Conservation (phyloP, 2,797 vertebrate genomes). For the Leptodactylus fallax region DNA sequence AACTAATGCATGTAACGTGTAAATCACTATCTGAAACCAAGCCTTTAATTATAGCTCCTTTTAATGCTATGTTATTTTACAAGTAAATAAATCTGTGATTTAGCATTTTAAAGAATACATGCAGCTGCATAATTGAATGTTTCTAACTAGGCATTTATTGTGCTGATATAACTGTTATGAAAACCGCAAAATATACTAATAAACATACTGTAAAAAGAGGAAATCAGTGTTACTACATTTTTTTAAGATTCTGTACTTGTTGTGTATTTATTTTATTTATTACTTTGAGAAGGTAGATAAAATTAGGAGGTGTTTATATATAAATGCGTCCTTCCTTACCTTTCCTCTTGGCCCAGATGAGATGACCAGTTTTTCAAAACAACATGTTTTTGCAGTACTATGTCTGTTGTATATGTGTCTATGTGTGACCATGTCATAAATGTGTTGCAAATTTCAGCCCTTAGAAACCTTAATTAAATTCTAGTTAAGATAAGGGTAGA, state of each 20-base stretch:
- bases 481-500: no score
- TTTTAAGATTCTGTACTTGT: not conserved
- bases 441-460: no score
- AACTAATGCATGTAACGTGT: not conserved
- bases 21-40: not conserved
- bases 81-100: not conserved
- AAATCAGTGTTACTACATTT: not conserved
- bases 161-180: not conserved
- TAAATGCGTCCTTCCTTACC: no score
- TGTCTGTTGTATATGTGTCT: no score
- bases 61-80: constrained; percentile 9
- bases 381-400: no score
- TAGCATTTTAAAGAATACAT: not conserved
- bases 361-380: no score
- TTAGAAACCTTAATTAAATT: no score
- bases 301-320: no score
- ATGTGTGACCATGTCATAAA: no score
- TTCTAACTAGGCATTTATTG: constrained; percentile 12
- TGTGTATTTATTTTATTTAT: not conserved
- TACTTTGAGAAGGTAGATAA: no score
- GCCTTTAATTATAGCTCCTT: constrained; percentile 21
- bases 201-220: not conserved
- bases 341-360: no score
- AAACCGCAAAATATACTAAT: not conserved
- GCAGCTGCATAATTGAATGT: constrained; percentile 22